Evolutionary conservation across 2,113 vertebrate genomes (phyloP).

Genomic region (Rhinolophus sinicus): DNA sequence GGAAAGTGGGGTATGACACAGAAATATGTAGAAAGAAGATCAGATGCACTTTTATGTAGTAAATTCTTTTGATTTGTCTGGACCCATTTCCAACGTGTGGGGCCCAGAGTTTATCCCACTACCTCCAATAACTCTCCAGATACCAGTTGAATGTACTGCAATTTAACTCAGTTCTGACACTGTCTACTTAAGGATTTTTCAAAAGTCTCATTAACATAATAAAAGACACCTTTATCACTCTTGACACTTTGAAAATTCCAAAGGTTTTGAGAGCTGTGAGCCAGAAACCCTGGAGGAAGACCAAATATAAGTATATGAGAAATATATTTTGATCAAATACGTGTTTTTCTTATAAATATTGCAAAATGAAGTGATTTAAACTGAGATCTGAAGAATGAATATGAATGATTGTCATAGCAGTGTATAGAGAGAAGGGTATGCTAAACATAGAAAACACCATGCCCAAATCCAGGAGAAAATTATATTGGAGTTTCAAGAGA

Average conservation of each 20-base stretch:
- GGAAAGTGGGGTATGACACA: not conserved
- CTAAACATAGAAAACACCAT: not conserved
- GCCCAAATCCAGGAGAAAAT: not conserved
- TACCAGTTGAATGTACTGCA: not conserved
- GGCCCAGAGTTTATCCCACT: not conserved
- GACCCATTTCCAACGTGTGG: not conserved
- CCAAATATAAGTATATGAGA: no score
- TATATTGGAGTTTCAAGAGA: not conserved
- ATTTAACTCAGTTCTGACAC: not conserved
- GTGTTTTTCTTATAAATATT: not conserved
- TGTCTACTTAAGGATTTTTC: not conserved
- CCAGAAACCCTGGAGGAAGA: not conserved
- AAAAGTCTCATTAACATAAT: not conserved
- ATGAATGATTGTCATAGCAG: not conserved
- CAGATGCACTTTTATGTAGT: not conserved
- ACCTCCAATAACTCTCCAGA: not conserved
- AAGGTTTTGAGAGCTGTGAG: not conserved
- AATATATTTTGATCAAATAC: not conserved
- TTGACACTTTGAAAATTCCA: not conserved
- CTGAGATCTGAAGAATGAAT: not conserved
- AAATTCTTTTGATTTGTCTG: not conserved
- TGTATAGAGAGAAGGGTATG: not conserved
- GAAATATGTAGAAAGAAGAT: not conserved
- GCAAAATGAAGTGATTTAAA: slow-evolving; percentile 10
- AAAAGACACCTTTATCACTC: not conserved